These are phyloP conservation scores for Penaeus monodon DNA, from an alignment of 2,888 invertebrate genomes.

Conservation along the genomic window DNA sequence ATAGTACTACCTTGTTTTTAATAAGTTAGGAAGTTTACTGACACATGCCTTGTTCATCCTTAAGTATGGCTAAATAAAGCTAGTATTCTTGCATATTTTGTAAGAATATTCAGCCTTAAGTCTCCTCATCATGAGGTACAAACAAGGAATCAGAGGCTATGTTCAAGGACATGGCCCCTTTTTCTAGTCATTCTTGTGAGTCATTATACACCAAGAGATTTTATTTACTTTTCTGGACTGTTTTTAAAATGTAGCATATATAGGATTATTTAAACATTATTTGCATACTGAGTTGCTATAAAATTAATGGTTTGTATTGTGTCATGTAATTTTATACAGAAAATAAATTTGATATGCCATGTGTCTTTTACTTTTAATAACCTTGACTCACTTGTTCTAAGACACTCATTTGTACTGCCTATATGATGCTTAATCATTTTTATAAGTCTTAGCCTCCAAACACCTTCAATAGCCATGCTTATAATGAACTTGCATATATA, in stretches of 20 bases:
- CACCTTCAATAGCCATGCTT: too few relatives aligned
- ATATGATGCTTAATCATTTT: not conserved
- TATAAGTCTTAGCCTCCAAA: too few relatives aligned
- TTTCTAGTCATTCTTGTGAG: conserved; percentile 61
- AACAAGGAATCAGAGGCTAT: conserved; percentile 58
- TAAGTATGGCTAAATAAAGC: conserved; percentile 4
- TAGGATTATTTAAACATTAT: conserved; percentile 31
- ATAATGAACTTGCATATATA: too few relatives aligned
- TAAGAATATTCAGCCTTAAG: not conserved
- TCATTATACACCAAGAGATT: conserved; percentile 56
- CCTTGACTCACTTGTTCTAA: not conserved
- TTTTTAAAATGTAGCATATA: conserved; percentile 44
- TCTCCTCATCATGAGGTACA: conserved; percentile 40
- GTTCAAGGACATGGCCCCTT: conserved; percentile 44
- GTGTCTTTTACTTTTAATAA: not conserved
- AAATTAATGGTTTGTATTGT: conserved; percentile 60
- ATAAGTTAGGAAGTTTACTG: conserved; percentile 14
- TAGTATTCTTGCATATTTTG: conserved; percentile 2
- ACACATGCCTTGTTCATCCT: conserved; percentile 1
- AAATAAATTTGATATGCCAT: conserved; percentile 40
- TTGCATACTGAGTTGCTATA: conserved; percentile 53
- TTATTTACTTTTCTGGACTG: conserved; percentile 56
- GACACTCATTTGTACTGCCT: not conserved
- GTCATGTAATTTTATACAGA: conserved; percentile 55
- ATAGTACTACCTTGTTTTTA: conserved; percentile 3